phyloP scores from a whole-genome alignment of 2,888 invertebrate genomes.

The Hypolimnas misippus region DNA sequence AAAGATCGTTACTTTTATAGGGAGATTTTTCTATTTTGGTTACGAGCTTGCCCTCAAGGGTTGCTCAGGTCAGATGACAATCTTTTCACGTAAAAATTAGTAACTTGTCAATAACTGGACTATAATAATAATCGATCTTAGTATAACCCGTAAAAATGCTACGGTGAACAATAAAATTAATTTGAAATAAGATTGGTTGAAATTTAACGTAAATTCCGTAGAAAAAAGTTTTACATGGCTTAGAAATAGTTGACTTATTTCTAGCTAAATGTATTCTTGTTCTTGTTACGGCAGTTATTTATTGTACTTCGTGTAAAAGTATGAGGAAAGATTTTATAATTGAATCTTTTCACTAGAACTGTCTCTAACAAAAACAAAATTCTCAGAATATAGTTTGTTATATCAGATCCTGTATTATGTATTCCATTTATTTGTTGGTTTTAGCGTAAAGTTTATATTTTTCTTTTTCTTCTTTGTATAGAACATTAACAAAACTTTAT shows the following conservation, averaged over 20 bases:
- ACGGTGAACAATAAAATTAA: too few relatives aligned
- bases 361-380: slow-evolving; percentile 13
- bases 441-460: neutral
- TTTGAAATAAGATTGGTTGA: neutral
- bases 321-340: slow-evolving; percentile 16
- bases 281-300: neutral
- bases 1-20: too few relatives aligned
- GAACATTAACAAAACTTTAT: slow-evolving; percentile 4
- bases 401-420: neutral
- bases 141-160: too few relatives aligned
- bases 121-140: too few relatives aligned
- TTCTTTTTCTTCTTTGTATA: neutral
- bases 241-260: neutral
- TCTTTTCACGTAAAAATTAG: too few relatives aligned
- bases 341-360: slow-evolving; percentile 17
- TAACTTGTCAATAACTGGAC: too few relatives aligned
- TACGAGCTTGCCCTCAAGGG: too few relatives aligned
- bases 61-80: too few relatives aligned
- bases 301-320: slow-evolving; percentile 5
- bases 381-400: slow-evolving; percentile 12
- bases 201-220: neutral
- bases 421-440: neutral
- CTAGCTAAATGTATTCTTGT: neutral
- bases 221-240: neutral
- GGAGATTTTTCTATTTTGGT: too few relatives aligned